A percentile compares a stretch with the other conserved stretches of the same genome.
Conservation (phyloP, 2,888 invertebrate genomes). For the Drosophila maculinotata region DNA sequence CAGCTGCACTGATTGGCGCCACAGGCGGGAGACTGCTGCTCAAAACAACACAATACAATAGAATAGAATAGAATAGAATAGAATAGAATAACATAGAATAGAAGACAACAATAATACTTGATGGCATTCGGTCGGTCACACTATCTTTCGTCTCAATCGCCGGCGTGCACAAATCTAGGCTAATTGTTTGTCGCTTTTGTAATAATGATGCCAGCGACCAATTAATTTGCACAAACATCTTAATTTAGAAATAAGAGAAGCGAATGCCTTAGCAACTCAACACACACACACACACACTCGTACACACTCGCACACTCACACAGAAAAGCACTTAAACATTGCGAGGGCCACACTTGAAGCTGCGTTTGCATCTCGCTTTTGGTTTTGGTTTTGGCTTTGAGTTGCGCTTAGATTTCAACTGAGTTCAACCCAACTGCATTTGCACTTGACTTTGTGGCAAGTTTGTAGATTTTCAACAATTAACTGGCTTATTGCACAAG, state of each 20-base stretch:
- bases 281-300: slow-evolving; percentile 12
- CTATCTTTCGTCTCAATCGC: slow-evolving; percentile 20
- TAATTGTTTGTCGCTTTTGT: slow-evolving; percentile 82
- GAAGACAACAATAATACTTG: not conserved
- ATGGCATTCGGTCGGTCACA: slow-evolving; percentile 9
- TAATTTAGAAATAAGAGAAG: slow-evolving; percentile 69
- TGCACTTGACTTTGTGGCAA: slow-evolving; percentile 23
- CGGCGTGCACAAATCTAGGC: slow-evolving; percentile 71
- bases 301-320: not conserved
- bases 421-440: not conserved
- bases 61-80: not conserved
- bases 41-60: not conserved
- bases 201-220: slow-evolving; percentile 82
- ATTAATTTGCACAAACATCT: slow-evolving; percentile 82
- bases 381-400: not conserved
- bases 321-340: slow-evolving; percentile 3
- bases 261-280: slow-evolving; percentile 1
- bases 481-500: slow-evolving; percentile 3
- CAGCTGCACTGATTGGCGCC: slow-evolving; percentile 36
- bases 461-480: not conserved
- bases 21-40: slow-evolving; percentile 6
- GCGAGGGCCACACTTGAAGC: slow-evolving; percentile 12
- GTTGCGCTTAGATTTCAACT: not conserved
- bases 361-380: not conserved
- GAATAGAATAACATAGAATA: no score